phyloP scores from a whole-genome alignment of 2,888 invertebrate species.

The Tubulanus polymorphus region DNA sequence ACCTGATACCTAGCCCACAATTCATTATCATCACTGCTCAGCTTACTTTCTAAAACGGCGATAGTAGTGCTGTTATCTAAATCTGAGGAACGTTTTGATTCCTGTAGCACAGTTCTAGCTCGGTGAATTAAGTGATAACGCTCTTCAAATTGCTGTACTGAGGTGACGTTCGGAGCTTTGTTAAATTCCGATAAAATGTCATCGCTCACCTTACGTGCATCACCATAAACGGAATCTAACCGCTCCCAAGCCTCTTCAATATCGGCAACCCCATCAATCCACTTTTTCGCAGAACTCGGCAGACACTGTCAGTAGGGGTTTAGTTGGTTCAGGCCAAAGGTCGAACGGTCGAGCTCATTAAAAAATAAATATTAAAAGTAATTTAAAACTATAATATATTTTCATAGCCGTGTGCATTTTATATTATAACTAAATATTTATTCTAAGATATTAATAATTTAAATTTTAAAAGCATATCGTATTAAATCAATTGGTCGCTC shows the following conservation, averaged over 20 bases:
- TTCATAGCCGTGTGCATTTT: no score
- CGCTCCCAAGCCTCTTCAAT: neutral
- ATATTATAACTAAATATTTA: no score
- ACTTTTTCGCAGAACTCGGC: neutral
- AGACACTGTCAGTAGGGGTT: no score
- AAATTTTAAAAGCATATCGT: no score
- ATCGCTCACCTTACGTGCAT: neutral
- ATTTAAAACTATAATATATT: no score
- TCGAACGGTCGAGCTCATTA: no score
- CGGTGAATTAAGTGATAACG: neutral
- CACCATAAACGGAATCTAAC: neutral
- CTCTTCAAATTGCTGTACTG: no score
- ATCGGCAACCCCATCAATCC: neutral
- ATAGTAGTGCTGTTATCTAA: neutral
- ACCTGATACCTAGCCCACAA: neutral
- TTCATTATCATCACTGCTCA: neutral
- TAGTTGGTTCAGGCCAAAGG: no score
- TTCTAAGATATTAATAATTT: no score
- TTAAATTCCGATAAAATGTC: neutral
- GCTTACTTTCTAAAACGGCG: neutral
- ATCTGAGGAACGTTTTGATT: neutral
- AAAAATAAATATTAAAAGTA: no score
- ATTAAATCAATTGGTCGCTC: no score
- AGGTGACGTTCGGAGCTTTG: neutral
- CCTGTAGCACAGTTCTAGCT: neutral